Base-by-base conservation (phyloP, 2,888 invertebrate species). In the Lasioglossum calceatum region DNA sequence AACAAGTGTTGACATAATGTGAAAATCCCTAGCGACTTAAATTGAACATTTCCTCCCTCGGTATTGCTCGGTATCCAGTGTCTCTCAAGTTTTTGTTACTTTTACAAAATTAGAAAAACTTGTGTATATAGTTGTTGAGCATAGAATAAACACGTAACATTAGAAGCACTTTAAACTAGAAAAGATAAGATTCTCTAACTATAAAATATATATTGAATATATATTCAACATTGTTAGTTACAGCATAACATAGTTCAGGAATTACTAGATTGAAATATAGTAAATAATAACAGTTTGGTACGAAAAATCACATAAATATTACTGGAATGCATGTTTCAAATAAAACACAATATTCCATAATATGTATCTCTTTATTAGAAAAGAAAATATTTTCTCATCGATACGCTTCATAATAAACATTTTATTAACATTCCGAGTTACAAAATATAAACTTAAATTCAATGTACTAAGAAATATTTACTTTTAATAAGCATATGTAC, bases 401-500 rank as follows among this genome's bases (percentile, higher is more conserved):
- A 32, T 16, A 54, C 54, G 42, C 50, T 64, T 27, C 61, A 16
- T 73, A 54, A 47, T 71, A 50, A 44, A 36, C 44, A 77, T 64
- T 82, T 44, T 78, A 79, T 71, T 82, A 70, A 76, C 47, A 39
- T 81, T 64, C 61, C 19, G 58, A 58, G 12, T 47, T 72, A 70
- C n/a, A 64, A 44, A 81, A 67, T 50, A 64, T 32, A 76, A 78
- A 80, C 16, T 74, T 64, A 50, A 42, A 19, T 78, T 47, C 74
- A 70, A 84, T 83, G 78, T 39, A 83, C 81, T 58, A 90, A 81
- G 90, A 86, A 81, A 91, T 84, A 89, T 85, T 77, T 86, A 91
- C 81, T 83, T 77, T 44, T 90, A 84, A 84, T 90, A 90, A 91
- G 87, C 82, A 86, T 92, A 91, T 93, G 76, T 92, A 92, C 91